Evolutionary conservation across 2,113 vertebrate genomes (phyloP).

Genomic region (Sander lucioperca): DNA sequence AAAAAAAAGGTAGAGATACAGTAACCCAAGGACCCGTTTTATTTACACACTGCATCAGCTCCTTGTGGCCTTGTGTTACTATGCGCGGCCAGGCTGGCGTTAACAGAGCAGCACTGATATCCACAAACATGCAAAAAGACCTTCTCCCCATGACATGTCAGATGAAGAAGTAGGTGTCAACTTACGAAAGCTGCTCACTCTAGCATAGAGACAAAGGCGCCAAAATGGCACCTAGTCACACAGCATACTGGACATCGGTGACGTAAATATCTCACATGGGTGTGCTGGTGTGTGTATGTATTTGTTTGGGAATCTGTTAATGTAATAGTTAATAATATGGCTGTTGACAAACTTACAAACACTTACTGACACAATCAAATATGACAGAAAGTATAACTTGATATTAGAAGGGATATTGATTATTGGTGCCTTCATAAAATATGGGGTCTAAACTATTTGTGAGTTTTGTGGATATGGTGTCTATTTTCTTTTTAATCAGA

Average conservation of each 20-base stretch:
- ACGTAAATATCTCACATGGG: conserved; percentile 71
- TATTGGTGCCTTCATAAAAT: neutral
- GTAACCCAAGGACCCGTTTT: conserved; percentile 54
- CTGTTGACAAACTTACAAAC: conserved; percentile 55
- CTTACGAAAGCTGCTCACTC: conserved; percentile 82
- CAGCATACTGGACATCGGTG: conserved; percentile 49
- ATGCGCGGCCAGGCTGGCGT: conserved; percentile 88
- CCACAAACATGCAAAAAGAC: conserved; percentile 85
- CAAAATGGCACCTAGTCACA: conserved; percentile 79
- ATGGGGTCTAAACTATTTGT: neutral
- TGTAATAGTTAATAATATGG: conserved; percentile 68
- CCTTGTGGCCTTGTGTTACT: conserved; percentile 86
- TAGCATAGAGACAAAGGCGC: conserved; percentile 84
- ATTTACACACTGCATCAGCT: conserved; percentile 82
- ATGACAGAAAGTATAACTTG: neutral
- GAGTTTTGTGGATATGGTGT: neutral
- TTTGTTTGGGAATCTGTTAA: conserved; percentile 74
- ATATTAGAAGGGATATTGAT: neutral
- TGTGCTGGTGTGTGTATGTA: conserved; percentile 47
- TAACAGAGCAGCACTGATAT: conserved; percentile 81
- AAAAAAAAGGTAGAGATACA: conserved; percentile 28
- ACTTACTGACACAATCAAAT: conserved; percentile 3
- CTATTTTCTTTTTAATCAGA: neutral
- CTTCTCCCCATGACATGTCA: conserved; percentile 78
- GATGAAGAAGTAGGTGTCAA: conserved; percentile 70